Evolutionary conservation across 2,113 vertebrate species (phyloP), one percentile per base, ranked within the genome.

Genomic region (Hippoglossus stenolepis): DNA sequence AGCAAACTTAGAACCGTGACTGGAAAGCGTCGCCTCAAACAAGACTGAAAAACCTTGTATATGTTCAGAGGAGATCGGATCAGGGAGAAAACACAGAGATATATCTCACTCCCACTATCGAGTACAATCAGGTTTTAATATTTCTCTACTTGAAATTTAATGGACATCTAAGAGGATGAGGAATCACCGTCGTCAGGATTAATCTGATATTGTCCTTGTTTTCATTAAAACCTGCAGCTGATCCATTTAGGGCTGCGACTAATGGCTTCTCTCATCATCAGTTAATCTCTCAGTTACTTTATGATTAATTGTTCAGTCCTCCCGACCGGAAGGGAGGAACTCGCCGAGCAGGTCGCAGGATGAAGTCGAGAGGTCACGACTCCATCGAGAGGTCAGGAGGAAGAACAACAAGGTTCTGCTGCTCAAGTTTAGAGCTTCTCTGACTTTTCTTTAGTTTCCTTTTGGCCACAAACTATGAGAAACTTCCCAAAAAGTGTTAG

Each of bases 1-100:
- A 72, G 82, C 82, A 71, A 59, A 79, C 38, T 49, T 51, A 54
- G 51, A 81, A 35, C 28, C 57, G 38, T 49, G 66, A 67, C 79
- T 80, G 87, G 81, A 78, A 90, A 83, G 75, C 13, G 83, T 77
- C 20, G 74, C 77, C 38, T 73, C 24, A 1, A 84, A 66, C 62
- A 88, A 84, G 87, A 89, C 83, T 81, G 85, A 87, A 88, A 88
- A 83, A 81, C 63, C 84, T 81, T 80, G 85, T 84, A 75, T 38
- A 18, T 58, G 57, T 74, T 76, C 21, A 26, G 64, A 68, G 31
- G 31, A 82, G 77, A 82, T 86, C 75, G 70, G 75, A 89, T 87
- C 79, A 43, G 56, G 70, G 66, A 9, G 49, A 64, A 61, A 69
- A 72, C 54, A 72, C 69, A 66, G 54, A 18, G 28, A 85, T 79